phyloP scores from a whole-genome alignment of 2,113 vertebrate genomes.

The Glaucidium brasilianum region DNA sequence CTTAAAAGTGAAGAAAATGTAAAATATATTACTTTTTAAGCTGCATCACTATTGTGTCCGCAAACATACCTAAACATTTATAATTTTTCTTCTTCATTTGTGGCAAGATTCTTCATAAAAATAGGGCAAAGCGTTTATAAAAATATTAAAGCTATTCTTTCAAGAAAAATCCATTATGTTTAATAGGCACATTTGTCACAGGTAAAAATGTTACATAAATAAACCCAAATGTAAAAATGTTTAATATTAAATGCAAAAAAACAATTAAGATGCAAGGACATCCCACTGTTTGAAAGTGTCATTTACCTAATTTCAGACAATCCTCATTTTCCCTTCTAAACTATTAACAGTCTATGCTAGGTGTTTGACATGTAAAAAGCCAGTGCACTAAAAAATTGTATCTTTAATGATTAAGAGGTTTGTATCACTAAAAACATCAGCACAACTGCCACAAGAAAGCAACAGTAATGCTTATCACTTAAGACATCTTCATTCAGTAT shows the following conservation, averaged over 20 bases:
- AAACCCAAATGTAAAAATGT: background rate
- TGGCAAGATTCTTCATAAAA: background rate
- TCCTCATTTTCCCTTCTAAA: background rate
- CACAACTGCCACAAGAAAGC: background rate
- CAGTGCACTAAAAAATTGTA: background rate
- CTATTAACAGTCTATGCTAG: background rate
- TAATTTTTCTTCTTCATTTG: background rate
- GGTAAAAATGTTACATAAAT: background rate
- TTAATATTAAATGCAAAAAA: background rate
- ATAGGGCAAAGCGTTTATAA: background rate
- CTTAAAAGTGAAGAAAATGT: fast-evolving
- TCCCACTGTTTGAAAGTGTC: background rate
- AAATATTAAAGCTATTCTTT: background rate
- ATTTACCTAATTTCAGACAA: background rate
- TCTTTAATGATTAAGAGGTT: background rate
- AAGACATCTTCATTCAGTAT: background rate
- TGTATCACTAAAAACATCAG: background rate
- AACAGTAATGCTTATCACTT: background rate
- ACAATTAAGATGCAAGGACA: background rate
- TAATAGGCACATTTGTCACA: background rate
- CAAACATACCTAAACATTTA: background rate
- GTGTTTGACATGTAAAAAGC: background rate
- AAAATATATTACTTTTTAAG: background rate
- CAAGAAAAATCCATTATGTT: background rate
- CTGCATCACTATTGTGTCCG: background rate